phyloP scores from a whole-genome alignment of 1,140 invertebrate species.

The roundworm (Caenorhabditis elegans) region DNA sequence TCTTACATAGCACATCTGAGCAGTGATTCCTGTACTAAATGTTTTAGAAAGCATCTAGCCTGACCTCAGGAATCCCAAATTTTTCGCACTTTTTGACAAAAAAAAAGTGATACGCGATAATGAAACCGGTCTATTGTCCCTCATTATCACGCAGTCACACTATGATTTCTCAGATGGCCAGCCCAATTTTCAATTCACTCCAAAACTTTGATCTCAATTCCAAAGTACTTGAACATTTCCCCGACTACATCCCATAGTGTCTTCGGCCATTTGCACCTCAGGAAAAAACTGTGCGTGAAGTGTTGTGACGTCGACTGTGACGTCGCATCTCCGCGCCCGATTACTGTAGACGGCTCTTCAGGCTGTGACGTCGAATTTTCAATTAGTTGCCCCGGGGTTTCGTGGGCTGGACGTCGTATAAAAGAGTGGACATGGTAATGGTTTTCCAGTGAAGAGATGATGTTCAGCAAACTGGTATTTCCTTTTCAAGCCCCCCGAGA shows the following conservation, averaged over 20 bases:
- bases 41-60: not conserved
- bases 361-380: slow-evolving; percentile 13
- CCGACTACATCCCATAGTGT: not conserved
- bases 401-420: slow-evolving; percentile 18
- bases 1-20: too few species aligned
- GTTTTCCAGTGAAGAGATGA: not conserved
- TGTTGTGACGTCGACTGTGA: slow-evolving; percentile 17
- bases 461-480: slow-evolving; percentile 19
- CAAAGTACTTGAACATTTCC: slow-evolving; percentile 27
- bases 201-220: slow-evolving; percentile 28
- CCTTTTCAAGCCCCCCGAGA: not conserved
- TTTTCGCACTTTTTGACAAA: not conserved
- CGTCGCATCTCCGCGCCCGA: not conserved
- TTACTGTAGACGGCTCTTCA: slow-evolving; percentile 27
- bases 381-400: slow-evolving; percentile 1
- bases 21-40: not conserved
- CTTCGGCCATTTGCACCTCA: not conserved
- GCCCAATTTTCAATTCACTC: not conserved
- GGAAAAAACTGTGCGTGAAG: slow-evolving; percentile 21
- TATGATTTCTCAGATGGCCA: not conserved
- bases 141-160: not conserved
- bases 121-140: not conserved
- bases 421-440: slow-evolving; percentile 31
- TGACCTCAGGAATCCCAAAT: not conserved
- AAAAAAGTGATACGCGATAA: not conserved